phyloP scores from a whole-genome alignment of 2,113 vertebrate species.

The Scalopus aquaticus region DNA sequence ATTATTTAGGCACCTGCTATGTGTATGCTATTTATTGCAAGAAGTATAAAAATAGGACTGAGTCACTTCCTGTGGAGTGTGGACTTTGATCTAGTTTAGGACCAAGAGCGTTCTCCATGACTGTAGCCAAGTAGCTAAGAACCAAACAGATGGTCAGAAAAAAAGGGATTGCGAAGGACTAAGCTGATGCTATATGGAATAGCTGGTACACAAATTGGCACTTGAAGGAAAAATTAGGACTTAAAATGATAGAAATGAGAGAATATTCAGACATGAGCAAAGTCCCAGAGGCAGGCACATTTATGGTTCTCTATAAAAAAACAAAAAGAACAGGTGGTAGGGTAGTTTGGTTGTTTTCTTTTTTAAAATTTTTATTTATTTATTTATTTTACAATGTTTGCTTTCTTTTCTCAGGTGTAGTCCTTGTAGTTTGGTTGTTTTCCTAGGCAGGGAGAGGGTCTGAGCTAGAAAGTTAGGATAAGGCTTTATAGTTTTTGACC shows the following conservation, averaged over 20 bases:
- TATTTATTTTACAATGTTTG: too few species aligned
- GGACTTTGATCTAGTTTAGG: constrained; percentile 59
- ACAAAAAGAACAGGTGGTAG: neutral
- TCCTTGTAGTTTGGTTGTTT: neutral
- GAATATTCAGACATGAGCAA: neutral
- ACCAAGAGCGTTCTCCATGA: constrained; percentile 34
- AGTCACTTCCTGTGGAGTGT: constrained; percentile 55
- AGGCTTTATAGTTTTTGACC: neutral
- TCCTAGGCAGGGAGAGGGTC: neutral
- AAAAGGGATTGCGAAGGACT: neutral
- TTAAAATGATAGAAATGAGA: constrained; percentile 1
- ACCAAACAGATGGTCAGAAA: constrained; percentile 52
- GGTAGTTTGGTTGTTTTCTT: neutral
- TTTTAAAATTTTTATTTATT: too few species aligned
- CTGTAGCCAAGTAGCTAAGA: constrained; percentile 45
- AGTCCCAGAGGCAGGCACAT: neutral
- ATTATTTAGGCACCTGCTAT: constrained; percentile 71
- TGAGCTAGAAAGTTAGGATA: neutral
- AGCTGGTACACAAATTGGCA: neutral
- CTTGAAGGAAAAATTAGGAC: neutral
- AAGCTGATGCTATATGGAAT: neutral
- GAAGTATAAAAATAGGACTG: constrained; percentile 64
- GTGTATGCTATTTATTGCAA: constrained; percentile 67
- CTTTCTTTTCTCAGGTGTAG: too few species aligned
- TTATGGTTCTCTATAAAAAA: neutral